These are phyloP conservation scores for Columba livia DNA, from an alignment of 2,113 vertebrate genomes.

Conservation along the genomic window DNA sequence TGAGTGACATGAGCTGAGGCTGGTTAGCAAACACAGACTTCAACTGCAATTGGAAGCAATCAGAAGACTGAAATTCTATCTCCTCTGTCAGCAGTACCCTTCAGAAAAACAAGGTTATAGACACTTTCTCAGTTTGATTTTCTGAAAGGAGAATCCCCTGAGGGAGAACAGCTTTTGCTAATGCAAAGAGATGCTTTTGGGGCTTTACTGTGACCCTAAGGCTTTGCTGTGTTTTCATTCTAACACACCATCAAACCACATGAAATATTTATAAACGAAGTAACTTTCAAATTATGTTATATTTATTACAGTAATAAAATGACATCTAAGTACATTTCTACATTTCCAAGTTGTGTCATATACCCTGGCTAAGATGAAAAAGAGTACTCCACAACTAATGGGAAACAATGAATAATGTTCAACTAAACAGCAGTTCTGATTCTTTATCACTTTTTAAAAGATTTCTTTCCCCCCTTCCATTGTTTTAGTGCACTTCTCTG, in stretches of 20 bases:
- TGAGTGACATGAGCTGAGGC: neutral
- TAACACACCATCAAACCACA: neutral
- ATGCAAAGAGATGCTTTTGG: neutral
- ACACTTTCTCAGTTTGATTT: neutral
- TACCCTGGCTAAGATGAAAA: neutral
- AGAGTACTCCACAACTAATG: neutral
- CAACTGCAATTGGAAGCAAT: neutral
- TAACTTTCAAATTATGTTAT: neutral
- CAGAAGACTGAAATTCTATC: neutral
- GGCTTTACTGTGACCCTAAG: neutral
- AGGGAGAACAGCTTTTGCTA: neutral
- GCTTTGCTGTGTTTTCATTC: constrained; percentile 29
- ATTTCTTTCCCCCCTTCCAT: neutral
- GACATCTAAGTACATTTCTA: neutral
- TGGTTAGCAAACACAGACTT: neutral
- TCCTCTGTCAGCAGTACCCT: neutral
- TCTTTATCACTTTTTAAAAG: neutral
- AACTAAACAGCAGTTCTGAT: neutral
- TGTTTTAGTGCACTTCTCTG: neutral
- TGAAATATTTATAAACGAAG: constrained; percentile 25
- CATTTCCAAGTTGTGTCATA: constrained; percentile 27
- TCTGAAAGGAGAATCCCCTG: neutral
- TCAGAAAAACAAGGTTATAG: neutral
- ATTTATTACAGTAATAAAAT: constrained; percentile 46
- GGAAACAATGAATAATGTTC: neutral